Percentiles rank a stretch among this genome's conserved stretches.
These are phyloP conservation scores for Muscidifurax raptorellus DNA, from an alignment of 1,140 invertebrate genomes.

Conservation along the genomic window DNA sequence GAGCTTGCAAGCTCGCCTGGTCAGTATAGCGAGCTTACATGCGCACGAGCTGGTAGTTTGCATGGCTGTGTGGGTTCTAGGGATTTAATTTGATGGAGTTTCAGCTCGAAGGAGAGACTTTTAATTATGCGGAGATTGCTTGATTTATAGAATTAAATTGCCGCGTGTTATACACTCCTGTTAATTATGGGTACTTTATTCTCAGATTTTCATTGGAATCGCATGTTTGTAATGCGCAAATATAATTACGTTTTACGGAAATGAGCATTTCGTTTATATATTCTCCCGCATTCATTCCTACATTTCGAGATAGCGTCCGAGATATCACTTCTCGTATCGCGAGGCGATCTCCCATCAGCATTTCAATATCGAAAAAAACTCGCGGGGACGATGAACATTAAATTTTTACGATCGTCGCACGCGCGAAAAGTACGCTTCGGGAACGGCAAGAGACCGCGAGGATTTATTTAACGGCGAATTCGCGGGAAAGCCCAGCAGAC, in stretches of 20 bases:
- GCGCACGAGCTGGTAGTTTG: too few relatives aligned
- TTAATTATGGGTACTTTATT: too few relatives aligned
- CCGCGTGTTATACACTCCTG: too few relatives aligned
- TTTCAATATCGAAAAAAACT: neutral
- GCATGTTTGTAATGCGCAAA: too few relatives aligned
- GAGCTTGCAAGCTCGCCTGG: neutral
- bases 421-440: neutral
- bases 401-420: conserved; percentile 40
- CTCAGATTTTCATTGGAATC: too few relatives aligned
- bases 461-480: conserved; percentile 55
- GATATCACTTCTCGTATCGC: too few relatives aligned
- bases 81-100: neutral
- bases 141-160: too few relatives aligned
- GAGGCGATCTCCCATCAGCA: too few relatives aligned
- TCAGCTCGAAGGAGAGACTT: neutral
- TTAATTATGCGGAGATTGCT: neutral
- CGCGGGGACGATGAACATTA: neutral
- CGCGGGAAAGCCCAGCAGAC: conserved; percentile 26
- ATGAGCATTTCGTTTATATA: too few relatives aligned
- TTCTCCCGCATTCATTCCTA: too few relatives aligned
- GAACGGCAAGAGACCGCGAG: neutral
- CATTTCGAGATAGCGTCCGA: too few relatives aligned
- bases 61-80: neutral
- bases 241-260: too few relatives aligned
- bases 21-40: neutral